Evolutionary conservation across 2,888 invertebrate species (phyloP).

Genomic region (Tribolium freemani): DNA sequence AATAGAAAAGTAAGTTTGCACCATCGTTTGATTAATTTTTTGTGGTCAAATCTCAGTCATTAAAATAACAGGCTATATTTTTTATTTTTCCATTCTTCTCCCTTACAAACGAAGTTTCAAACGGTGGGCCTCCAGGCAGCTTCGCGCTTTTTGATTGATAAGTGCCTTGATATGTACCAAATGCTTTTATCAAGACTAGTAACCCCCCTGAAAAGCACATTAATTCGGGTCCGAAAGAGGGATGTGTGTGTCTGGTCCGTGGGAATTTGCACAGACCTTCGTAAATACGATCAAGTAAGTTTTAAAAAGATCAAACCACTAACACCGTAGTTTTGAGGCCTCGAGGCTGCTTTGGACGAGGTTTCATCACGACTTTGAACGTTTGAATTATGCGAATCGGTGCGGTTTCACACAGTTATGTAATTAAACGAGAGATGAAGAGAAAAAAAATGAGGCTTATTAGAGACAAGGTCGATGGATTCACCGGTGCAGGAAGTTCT

Average conservation of each 20-base stretch:
- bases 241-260: constrained; percentile 8
- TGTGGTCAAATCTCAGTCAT: no score
- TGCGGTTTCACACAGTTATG: neutral
- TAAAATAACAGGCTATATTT: no score
- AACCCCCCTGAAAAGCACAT: constrained; percentile 17
- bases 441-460: neutral
- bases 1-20: no score
- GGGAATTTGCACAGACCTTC: constrained; percentile 15
- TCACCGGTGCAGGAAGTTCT: neutral
- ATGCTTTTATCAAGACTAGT: constrained; percentile 12
- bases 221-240: constrained; percentile 24
- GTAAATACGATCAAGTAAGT: constrained; percentile 21
- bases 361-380: neutral
- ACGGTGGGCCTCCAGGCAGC: no score
- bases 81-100: no score
- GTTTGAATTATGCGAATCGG: neutral
- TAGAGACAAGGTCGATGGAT: neutral
- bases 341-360: neutral
- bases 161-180: neutral
- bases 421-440: neutral
- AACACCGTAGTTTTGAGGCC: constrained; percentile 5
- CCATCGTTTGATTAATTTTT: no score
- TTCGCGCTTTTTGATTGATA: neutral
- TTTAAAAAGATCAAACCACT: constrained; percentile 20
- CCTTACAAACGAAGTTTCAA: neutral